phyloP scores from a whole-genome alignment of 2,888 invertebrate species.

The Hoplodrina blanda region DNA sequence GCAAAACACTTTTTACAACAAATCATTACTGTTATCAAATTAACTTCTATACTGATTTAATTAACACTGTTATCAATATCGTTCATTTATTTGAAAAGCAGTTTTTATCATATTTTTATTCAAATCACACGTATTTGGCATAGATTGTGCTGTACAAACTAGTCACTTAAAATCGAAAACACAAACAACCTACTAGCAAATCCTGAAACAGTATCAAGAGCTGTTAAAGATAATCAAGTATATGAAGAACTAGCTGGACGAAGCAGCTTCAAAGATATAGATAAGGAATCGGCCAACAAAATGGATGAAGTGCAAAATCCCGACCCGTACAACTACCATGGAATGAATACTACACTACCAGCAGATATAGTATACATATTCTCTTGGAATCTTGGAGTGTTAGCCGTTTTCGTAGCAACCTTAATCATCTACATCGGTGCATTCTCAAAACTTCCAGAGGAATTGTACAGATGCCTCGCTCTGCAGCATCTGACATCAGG shows the following conservation, averaged over 20 bases:
- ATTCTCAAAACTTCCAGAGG: constrained; percentile 40
- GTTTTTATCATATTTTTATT: constrained; percentile 2
- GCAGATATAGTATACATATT: constrained; percentile 16
- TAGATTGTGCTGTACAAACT: not conserved
- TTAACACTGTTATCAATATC: constrained; percentile 23
- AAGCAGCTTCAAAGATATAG: not conserved
- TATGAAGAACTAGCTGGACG: not conserved
- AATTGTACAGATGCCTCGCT: constrained; percentile 46
- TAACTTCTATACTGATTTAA: constrained; percentile 32
- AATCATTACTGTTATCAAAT: constrained; percentile 55
- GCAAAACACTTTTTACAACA: not conserved
- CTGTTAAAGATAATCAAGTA: not conserved
- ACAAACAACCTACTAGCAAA: not conserved
- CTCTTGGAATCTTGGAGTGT: constrained; percentile 9
- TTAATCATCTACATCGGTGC: constrained; percentile 33
- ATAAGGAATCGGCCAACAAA: not conserved
- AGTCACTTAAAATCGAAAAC: no score
- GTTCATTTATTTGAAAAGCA: constrained; percentile 20
- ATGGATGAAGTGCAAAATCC: not conserved
- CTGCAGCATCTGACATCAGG: constrained; percentile 53
- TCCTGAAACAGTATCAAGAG: not conserved
- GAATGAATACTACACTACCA: constrained; percentile 23
- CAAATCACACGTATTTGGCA: constrained; percentile 5
- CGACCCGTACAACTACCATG: constrained; percentile 20
- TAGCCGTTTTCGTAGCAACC: constrained; percentile 12